Percentiles rank a stretch among this genome's conserved stretches.
These are phyloP conservation scores for Vipera ursinii DNA, from an alignment of 2,797 vertebrate genomes.

Conservation along the genomic window DNA sequence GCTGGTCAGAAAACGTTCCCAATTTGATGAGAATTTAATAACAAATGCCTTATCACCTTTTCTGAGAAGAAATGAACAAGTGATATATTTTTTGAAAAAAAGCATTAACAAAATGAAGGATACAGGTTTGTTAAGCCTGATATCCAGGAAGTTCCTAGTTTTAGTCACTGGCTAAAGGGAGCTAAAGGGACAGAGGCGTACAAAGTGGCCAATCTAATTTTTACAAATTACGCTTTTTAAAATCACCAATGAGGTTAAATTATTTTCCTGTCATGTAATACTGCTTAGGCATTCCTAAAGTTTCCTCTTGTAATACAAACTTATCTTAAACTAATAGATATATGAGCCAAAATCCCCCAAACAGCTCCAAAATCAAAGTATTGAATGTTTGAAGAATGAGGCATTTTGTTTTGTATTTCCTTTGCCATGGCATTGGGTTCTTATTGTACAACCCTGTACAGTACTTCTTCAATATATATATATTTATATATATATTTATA, in stretches of 20 bases:
- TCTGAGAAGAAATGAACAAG: constrained; percentile 19
- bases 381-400: constrained; percentile 72
- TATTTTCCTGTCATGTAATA: constrained; percentile 30
- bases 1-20: constrained; percentile 34
- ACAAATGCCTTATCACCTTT: background rate
- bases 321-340: constrained; percentile 53
- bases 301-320: constrained; percentile 59
- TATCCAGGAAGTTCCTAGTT: constrained; percentile 10
- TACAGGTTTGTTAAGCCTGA: constrained; percentile 17
- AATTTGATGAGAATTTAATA: constrained; percentile 14
- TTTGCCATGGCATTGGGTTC: constrained; percentile 76
- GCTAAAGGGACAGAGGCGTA: constrained; percentile 48
- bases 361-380: constrained; percentile 71
- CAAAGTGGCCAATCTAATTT: constrained; percentile 30
- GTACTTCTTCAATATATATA: constrained; percentile 84
- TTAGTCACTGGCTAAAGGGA: constrained; percentile 33
- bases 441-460: constrained; percentile 85
- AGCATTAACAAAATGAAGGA: background rate
- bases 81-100: background rate
- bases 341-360: constrained; percentile 60
- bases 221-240: constrained; percentile 14
- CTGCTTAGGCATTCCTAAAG: constrained; percentile 26
- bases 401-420: constrained; percentile 58
- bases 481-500: background rate
- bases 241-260: constrained; percentile 32